Evolutionary conservation across 2,797 vertebrate species (phyloP).

Genomic region (Schizopygopsis pylzovi): DNA sequence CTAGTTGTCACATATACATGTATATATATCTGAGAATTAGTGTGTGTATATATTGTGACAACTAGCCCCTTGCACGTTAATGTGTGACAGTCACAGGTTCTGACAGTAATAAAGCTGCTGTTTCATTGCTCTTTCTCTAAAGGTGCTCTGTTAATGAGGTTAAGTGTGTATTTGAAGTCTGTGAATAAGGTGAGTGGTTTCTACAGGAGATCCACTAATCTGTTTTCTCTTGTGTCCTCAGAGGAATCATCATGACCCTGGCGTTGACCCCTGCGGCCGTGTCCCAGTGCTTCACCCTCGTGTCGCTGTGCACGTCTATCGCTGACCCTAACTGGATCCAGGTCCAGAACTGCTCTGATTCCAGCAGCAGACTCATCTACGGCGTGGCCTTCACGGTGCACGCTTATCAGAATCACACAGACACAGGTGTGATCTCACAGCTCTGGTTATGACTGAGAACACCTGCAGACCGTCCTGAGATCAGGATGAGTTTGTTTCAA

Average conservation of each 20-base stretch:
- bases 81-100: neutral
- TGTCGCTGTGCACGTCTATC: conserved; percentile 71
- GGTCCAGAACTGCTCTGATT: conserved; percentile 55
- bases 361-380: conserved; percentile 61
- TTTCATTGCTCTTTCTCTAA: neutral
- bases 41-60: neutral
- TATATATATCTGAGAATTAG: neutral
- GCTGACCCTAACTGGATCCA: conserved; percentile 72
- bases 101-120: neutral
- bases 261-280: conserved; percentile 66
- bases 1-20: neutral
- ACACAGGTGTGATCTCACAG: conserved; percentile 59
- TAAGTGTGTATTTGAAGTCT: neutral
- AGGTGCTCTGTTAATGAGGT: neutral
- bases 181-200: neutral
- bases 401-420: conserved; percentile 61
- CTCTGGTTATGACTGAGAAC: neutral
- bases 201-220: neutral
- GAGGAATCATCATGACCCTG: conserved; percentile 54
- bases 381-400: conserved; percentile 68
- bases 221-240: neutral
- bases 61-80: neutral
- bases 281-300: conserved; percentile 69
- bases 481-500: neutral
- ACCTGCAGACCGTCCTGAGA: neutral